Conservation (phyloP, 2,113 vertebrate species). For the Marmota flaviventris region DNA sequence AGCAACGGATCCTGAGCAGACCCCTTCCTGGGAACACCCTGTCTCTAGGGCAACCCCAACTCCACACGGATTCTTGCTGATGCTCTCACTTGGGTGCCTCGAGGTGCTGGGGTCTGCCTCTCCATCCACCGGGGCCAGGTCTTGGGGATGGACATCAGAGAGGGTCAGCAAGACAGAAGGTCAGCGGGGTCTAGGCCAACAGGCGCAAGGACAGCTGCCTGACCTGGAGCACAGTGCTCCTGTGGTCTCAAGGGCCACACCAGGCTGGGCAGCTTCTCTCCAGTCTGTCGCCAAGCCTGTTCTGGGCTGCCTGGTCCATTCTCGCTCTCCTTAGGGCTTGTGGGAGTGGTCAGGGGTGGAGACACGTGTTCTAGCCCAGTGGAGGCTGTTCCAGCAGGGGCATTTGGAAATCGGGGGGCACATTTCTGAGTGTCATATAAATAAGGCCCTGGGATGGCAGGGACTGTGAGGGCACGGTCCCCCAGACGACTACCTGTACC, state of each 20-base stretch:
- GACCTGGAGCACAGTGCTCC: no score
- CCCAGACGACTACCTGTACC: neutral
- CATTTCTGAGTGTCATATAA: neutral
- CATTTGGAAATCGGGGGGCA: neutral
- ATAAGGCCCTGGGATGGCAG: neutral
- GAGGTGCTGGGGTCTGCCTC: accelerated
- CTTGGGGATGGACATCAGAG: accelerated
- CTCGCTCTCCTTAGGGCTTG: accelerated
- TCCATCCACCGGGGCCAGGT: neutral
- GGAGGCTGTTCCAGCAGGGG: neutral
- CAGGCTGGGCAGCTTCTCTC: neutral
- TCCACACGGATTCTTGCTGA: neutral
- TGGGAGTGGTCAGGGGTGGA: neutral
- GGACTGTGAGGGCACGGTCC: neutral
- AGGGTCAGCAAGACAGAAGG: neutral
- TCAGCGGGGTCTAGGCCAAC: accelerated
- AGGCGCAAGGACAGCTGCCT: neutral
- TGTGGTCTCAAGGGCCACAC: neutral
- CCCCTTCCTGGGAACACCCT: neutral
- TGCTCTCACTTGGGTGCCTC: accelerated
- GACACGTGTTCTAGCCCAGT: no score
- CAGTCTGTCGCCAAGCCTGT: neutral
- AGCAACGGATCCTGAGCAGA: neutral
- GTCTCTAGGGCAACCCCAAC: neutral
- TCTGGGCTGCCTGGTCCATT: neutral